These are phyloP conservation scores for Silurus aristotelis DNA, from an alignment of 2,797 vertebrate species.

Conservation along the genomic window DNA sequence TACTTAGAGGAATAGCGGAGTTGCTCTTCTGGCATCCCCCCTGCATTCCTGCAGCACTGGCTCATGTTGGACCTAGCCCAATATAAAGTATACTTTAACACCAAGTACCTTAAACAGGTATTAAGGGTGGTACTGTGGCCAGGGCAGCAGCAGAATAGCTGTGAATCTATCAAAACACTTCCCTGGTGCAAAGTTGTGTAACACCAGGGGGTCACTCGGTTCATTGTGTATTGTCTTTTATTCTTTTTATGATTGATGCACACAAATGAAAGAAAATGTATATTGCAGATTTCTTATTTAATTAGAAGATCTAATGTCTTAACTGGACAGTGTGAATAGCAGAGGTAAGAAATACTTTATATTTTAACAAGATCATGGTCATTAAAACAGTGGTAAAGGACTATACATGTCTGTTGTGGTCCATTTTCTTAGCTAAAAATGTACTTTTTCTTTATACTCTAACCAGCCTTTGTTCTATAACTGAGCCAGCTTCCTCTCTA, in stretches of 20 bases:
- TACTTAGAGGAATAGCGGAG: slow-evolving; percentile 57
- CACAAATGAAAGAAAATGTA: neutral
- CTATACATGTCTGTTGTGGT: neutral
- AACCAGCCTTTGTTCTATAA: neutral
- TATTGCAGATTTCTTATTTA: neutral
- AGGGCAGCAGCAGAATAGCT: slow-evolving; percentile 37
- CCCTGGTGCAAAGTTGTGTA: slow-evolving; percentile 24
- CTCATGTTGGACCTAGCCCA: slow-evolving; percentile 58
- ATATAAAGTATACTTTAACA: slow-evolving; percentile 58
- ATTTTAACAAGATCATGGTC: neutral
- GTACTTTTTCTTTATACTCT: neutral
- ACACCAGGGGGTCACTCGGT: slow-evolving; percentile 27
- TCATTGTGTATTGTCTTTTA: slow-evolving; percentile 12
- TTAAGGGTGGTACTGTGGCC: slow-evolving; percentile 46
- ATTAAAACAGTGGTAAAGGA: neutral
- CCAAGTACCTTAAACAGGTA: slow-evolving; percentile 59
- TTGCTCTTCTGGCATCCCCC: slow-evolving; percentile 54
- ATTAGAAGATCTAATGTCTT: neutral
- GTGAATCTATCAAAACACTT: slow-evolving; percentile 41
- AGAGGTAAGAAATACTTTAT: neutral
- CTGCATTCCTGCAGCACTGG: slow-evolving; percentile 56
- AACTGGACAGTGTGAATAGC: neutral
- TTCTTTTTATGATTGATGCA: slow-evolving; percentile 17
- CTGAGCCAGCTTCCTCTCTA: slow-evolving; percentile 34
- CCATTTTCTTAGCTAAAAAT: neutral